Base-by-base conservation (phyloP, 2,113 vertebrate genomes). In the Genyomyrus donnyi region DNA sequence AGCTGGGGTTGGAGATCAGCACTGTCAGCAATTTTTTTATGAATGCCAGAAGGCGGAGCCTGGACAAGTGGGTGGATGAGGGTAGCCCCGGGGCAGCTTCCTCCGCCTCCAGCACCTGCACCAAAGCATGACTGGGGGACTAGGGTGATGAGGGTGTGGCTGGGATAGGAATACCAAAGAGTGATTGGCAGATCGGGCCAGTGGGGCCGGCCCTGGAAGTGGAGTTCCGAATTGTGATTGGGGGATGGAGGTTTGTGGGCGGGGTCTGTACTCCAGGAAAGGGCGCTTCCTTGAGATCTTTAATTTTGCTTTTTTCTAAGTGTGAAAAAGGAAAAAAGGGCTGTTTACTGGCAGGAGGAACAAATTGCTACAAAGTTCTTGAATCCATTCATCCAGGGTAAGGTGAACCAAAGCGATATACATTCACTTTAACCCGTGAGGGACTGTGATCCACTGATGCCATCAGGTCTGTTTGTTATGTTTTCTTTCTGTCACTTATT, bases 21-120 rank as follows among this genome's bases (percentile, higher is more conserved):
- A 99, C 98, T 1, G 98, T 99, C 96, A 99, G 98, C 96, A 99
- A 99, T 95, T 99, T 99, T 97, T 99, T 99, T 97, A 99, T 99
- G 98, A 99, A 99, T 0, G 98, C 98, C 92, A 96, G 98, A 52
- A 97, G 98, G 92, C 97, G 98, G 90, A 99, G 98, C 95, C 97
- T 99, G 94, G 98, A 99, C 95, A 99, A 99, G 96, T 99, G 98
- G 98, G 97, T 98, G 95, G 98, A 99, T 1, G 98, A 99, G 91
- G 96, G 98, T 90, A 97, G 97, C 95, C 96, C 97, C 0, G 97
- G 97, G 5, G 97, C 95, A 90, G 95, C 96, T 88, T 98, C 98
- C 1, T 96, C 98, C 11, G 94, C 97, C 91, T 96, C 98, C 96
- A 96, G 97, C 97, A 97, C 97, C 95, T 99, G 98, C 94, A 98